Evolutionary conservation across 1,140 invertebrate genomes (phyloP).

Genomic region (Asobara japonica): DNA sequence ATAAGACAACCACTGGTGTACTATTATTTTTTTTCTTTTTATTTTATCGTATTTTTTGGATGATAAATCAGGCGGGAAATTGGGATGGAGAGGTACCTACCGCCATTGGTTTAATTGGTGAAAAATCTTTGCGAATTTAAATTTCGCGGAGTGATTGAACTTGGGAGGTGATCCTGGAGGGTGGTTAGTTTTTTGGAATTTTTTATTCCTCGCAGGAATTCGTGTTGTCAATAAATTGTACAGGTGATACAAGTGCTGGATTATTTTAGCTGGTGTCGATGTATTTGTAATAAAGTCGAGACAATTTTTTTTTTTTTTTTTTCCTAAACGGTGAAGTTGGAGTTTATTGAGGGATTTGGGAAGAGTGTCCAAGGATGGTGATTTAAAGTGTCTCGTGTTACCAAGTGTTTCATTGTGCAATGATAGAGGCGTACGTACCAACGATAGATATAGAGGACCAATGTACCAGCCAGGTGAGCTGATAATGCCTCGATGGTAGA

Average conservation of each 20-base stretch:
- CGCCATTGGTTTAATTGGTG: not conserved
- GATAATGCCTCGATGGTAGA: not conserved
- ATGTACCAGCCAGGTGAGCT: slow-evolving; percentile 64
- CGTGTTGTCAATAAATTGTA: not conserved
- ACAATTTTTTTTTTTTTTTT: not conserved
- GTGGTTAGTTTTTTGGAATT: too few relatives aligned
- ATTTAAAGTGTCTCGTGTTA: slow-evolving; percentile 3
- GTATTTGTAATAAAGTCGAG: not conserved
- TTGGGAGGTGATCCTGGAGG: not conserved
- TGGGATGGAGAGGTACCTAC: not conserved
- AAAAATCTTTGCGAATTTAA: not conserved
- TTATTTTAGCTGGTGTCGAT: not conserved
- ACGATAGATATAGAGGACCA: slow-evolving; percentile 51
- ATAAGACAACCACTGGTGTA: not conserved
- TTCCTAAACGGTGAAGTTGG: not conserved
- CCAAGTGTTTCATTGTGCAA: slow-evolving; percentile 53
- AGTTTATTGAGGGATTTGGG: not conserved
- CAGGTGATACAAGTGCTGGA: not conserved
- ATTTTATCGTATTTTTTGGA: not conserved
- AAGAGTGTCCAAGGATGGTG: not conserved
- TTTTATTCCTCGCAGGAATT: not conserved
- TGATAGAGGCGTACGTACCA: slow-evolving; percentile 51
- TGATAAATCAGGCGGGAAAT: not conserved
- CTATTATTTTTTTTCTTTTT: not conserved
- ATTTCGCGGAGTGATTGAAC: too few relatives aligned